phyloP scores from a whole-genome alignment of 2,888 invertebrate genomes.

The Meganola albula region DNA sequence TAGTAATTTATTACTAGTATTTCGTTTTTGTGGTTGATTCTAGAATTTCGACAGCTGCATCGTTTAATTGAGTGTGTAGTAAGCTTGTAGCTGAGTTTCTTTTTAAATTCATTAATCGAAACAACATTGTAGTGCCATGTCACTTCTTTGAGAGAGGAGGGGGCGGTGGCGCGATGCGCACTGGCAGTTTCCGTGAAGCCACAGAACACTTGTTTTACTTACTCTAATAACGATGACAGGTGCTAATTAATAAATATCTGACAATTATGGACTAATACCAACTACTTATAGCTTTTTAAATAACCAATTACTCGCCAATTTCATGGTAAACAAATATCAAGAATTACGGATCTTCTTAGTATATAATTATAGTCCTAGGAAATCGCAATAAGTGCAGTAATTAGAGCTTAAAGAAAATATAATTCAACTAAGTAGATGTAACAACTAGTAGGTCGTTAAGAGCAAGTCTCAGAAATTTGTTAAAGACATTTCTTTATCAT shows the following conservation, averaged over 20 bases:
- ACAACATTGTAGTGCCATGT: conserved; percentile 7
- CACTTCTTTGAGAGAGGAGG: conserved; percentile 3
- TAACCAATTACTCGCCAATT: conserved; percentile 5
- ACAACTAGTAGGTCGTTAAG: conserved; percentile 9
- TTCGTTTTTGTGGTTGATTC: conserved; percentile 59
- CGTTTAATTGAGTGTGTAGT: conserved; percentile 52
- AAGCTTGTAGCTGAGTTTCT: conserved; percentile 24
- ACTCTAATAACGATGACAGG: conserved; percentile 19
- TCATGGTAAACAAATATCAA: conserved; percentile 4
- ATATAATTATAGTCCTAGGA: conserved; percentile 9
- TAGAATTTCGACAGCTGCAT: conserved; percentile 61
- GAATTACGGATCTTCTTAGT: conserved; percentile 9
- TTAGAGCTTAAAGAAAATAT: neutral
- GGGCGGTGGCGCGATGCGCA: conserved; percentile 17
- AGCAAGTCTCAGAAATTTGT: too few relatives aligned
- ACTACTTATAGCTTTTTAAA: neutral
- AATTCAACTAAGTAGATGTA: neutral
- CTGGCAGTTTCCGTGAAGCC: conserved; percentile 7
- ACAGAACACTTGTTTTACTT: too few relatives aligned
- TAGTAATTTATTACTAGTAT: conserved; percentile 70
- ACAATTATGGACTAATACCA: conserved; percentile 5
- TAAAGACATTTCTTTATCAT: too few relatives aligned
- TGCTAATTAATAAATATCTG: conserved; percentile 21
- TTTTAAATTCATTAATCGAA: conserved; percentile 11
- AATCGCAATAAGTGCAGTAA: neutral